Base-by-base conservation (phyloP, 2,113 vertebrate species). In the Pelodiscus sinensis region DNA sequence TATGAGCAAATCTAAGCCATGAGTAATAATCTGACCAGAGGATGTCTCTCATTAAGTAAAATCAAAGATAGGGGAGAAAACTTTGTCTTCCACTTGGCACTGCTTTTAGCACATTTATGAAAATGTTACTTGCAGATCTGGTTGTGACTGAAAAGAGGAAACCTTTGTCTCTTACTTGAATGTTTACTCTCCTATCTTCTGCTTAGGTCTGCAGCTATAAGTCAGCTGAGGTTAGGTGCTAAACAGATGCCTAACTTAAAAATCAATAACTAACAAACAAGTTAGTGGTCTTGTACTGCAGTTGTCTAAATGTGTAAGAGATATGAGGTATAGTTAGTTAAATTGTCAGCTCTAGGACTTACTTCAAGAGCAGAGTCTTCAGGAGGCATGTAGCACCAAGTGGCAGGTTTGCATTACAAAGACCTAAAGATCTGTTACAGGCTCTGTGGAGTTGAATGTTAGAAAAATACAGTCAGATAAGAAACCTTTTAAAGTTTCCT, bases 251-350 rank as follows among this genome's bases (percentile, higher is more conserved):
- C 15, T 9, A 21, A 35, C n/a, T 35, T 71, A 21, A 71, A 71
- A 71, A 62, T 44, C 44, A n/a, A 9, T 52, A 52, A 52, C 8
- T 24, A 57, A 58, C n/a, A 31, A 65, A 60, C 54, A 38, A 29
- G 80, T 89, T 80, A 35, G 77, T 88, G 60, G 86, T 90, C 62
- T 90, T 87, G n/a, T 85, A 83, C 71, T 94, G 65, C 87, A 93
- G 62, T 58, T 92, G 85, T 50, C 77, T 86, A 85, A 54, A 91
- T 55, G 31, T 90, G n/a, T 29, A 71, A 71, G 77, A 27, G 71
- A 24, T 87, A 83, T 6, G 92, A 93, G 35, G 12, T 44, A 75
- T 10, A 68, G 44, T 89, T 85, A 87, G 71, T 92, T 85, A 80
- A 85, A 35, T 86, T 84, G 65, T 91, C 82, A 92, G 82, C 87